Conservation (phyloP, 2,113 vertebrate genomes). For the Menidia beryllina region DNA sequence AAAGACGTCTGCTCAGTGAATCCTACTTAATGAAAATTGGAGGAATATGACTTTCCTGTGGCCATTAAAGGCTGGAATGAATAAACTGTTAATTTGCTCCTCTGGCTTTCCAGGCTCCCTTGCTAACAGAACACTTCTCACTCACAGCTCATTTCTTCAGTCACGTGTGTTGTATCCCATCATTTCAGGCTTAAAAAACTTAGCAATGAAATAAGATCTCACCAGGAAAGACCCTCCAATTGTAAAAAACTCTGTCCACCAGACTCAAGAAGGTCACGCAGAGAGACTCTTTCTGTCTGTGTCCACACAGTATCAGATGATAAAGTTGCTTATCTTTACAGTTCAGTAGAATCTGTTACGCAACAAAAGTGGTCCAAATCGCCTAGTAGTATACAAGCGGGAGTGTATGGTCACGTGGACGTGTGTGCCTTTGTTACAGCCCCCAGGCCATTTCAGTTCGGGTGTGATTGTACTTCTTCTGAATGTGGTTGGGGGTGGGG, state of each 20-base stretch:
- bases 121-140: slow-evolving; percentile 37
- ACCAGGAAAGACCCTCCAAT: slow-evolving; percentile 33
- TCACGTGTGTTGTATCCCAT: slow-evolving; percentile 30
- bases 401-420: slow-evolving; percentile 57
- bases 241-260: slow-evolving; percentile 41
- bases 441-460: slow-evolving; percentile 40
- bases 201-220: slow-evolving; percentile 35
- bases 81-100: slow-evolving; percentile 10
- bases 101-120: slow-evolving; percentile 7
- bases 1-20: neutral
- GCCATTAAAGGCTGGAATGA: neutral
- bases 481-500: slow-evolving; percentile 54
- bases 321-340: slow-evolving; percentile 49
- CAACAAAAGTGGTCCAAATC: slow-evolving; percentile 59
- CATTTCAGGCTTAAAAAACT: slow-evolving; percentile 39
- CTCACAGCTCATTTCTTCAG: slow-evolving; percentile 35
- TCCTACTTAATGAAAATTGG: neutral
- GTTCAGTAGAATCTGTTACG: slow-evolving; percentile 63
- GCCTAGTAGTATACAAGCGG: slow-evolving; percentile 45
- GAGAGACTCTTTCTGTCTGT: neutral
- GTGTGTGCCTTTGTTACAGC: slow-evolving; percentile 58
- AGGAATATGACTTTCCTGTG: slow-evolving; percentile 3
- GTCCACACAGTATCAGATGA: slow-evolving; percentile 33
- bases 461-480: slow-evolving; percentile 45
- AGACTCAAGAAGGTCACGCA: slow-evolving; percentile 3